Base-by-base conservation (phyloP, 2,888 invertebrate genomes). In the Alsophila aescularia region DNA sequence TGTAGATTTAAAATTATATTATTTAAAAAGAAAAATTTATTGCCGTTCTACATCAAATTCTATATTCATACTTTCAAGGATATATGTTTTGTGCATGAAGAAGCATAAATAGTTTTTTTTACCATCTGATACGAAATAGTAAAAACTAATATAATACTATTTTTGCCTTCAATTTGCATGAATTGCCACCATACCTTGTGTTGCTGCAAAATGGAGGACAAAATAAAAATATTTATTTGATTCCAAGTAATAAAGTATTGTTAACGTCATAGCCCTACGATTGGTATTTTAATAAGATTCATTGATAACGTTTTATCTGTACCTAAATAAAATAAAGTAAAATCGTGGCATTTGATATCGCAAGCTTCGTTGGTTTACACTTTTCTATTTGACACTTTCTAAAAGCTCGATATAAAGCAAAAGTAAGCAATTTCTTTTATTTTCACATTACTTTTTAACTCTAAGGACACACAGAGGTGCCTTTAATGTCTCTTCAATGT, bases 401-500 rank as follows among this genome's bases (percentile, higher is more conserved):
- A 39, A 35, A 16, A 45, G 8, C 34, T 29, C 21, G 44, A 40
- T 29, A 24, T 16, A 43, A 37, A 49, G 13, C 36, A 14, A 13
- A 44, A 44, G 40, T 50, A 55, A 51, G 55, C 41, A 45, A 41
- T 55, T 55, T 49, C 43, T 54, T 49, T 49, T 53, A 48, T 37
- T 44, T 39, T 18, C 29, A 47, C 47, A 48, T 36, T 48, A 18
- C 21, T 15, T 37, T 37, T 29, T 18, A 29, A 32, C 43, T 52
- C 55, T 49, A 35, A 57, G 55, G 62, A 55, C 62, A 60, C 40
- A 54, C 56, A 58, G 39, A 61, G 69, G 70, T 61, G 58, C 47
- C 64, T 62, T 62, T 62, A 60, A 62, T 18, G 66, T 62, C 61
- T 59, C 55, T 58, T 42, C 57, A 63, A 64, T 55, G 62, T 67